Conservation (phyloP, 2,113 vertebrate species). For the Reinhardtius hippoglossoides region DNA sequence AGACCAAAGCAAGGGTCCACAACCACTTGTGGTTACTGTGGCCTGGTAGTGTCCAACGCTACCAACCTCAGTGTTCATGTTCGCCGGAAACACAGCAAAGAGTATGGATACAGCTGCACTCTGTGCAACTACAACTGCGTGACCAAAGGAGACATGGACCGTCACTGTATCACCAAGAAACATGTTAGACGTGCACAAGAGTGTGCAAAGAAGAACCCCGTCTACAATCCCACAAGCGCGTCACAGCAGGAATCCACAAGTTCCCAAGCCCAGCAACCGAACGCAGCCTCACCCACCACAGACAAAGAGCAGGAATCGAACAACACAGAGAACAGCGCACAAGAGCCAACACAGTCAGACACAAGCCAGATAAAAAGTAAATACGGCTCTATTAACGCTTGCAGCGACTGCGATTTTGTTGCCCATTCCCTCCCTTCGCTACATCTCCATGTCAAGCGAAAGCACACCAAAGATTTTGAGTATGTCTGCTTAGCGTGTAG, state of each 20-base stretch:
- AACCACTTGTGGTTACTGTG: conserved; percentile 91
- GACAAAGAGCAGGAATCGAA: conserved; percentile 56
- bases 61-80: conserved; percentile 96
- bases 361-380: conserved; percentile 65
- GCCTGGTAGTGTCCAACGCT: conserved; percentile 93
- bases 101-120: conserved; percentile 95
- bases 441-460: conserved; percentile 91
- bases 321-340: conserved; percentile 26
- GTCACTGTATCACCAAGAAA: conserved; percentile 96
- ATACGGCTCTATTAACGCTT: conserved; percentile 78
- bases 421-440: conserved; percentile 90
- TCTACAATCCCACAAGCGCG: conserved; percentile 5
- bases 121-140: conserved; percentile 97
- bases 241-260: conserved; percentile 26
- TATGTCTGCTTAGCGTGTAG: conserved; percentile 95
- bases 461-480: conserved; percentile 94
- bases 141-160: conserved; percentile 99
- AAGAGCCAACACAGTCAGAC: conserved; percentile 55
- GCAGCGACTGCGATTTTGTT: conserved; percentile 87
- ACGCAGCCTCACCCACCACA: background rate
- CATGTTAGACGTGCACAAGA: conserved; percentile 88
- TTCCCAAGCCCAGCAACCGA: conserved; percentile 38
- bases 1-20: conserved; percentile 85
- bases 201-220: conserved; percentile 73
- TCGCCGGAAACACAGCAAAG: conserved; percentile 94